Percentiles rank a stretch among this genome's conserved stretches.
phyloP scores from a whole-genome alignment of 2,113 vertebrate genomes.

The Alexandromys fortis region DNA sequence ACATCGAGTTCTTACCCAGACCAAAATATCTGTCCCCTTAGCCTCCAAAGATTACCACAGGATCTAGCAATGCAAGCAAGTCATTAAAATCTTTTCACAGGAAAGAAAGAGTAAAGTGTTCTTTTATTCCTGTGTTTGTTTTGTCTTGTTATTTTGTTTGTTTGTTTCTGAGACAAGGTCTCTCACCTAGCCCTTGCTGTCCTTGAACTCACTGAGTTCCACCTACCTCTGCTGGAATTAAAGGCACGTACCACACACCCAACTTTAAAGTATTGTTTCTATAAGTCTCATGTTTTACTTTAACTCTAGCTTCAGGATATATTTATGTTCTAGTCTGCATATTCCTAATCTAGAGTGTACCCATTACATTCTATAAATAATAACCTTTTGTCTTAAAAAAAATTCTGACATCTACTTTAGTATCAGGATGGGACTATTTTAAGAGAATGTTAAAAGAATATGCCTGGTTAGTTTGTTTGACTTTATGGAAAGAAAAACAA shows the following conservation, averaged over 20 bases:
- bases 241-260: neutral
- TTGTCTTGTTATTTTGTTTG: neutral
- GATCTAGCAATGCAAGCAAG: neutral
- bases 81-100: neutral
- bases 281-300: neutral
- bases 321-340: neutral
- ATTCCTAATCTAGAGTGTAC: neutral
- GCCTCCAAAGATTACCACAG: neutral
- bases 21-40: neutral
- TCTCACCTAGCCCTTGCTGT: neutral
- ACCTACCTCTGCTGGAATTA: neutral
- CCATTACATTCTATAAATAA: constrained; percentile 9
- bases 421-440: neutral
- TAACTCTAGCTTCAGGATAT: neutral
- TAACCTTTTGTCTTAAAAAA: constrained; percentile 19
- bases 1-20: neutral
- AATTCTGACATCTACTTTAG: constrained; percentile 13
- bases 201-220: neutral
- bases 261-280: neutral
- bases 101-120: neutral
- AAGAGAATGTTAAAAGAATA: constrained; percentile 1
- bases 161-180: neutral
- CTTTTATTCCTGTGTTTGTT: neutral
- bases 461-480: neutral
- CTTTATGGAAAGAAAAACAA: constrained; percentile 41